A percentile compares a stretch with the other conserved stretches of the same genome.
These are phyloP conservation scores for Druceiella hillmani DNA, from an alignment of 2,888 invertebrate species.

Conservation along the genomic window DNA sequence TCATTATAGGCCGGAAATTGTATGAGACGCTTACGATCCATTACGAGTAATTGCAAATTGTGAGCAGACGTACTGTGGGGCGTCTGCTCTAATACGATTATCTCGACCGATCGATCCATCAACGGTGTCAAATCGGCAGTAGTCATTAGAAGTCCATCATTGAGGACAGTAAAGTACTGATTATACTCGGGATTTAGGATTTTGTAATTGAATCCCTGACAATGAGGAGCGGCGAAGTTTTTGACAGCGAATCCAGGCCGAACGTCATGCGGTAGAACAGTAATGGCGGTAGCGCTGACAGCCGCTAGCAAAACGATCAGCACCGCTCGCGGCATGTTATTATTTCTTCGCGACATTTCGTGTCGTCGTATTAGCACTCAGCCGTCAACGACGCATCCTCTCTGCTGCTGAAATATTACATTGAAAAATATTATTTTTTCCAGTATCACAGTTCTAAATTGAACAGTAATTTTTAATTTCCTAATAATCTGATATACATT, in stretches of 20 bases:
- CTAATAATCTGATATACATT: too few species aligned
- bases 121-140: constrained; percentile 79
- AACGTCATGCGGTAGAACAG: constrained; percentile 82
- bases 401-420: not conserved
- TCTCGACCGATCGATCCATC: constrained; percentile 73
- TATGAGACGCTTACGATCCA: constrained; percentile 78
- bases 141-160: constrained; percentile 87
- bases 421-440: too few species aligned
- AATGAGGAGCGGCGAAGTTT: constrained; percentile 60
- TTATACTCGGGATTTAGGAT: constrained; percentile 76
- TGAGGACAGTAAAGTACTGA: constrained; percentile 80
- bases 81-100: constrained; percentile 76
- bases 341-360: constrained; percentile 26
- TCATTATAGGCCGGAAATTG: constrained; percentile 64
- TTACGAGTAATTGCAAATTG: constrained; percentile 73
- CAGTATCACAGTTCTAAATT: too few species aligned
- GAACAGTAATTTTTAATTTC: too few species aligned
- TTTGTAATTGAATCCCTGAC: constrained; percentile 55
- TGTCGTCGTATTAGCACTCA: constrained; percentile 32
- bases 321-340: constrained; percentile 41
- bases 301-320: constrained; percentile 30
- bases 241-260: constrained; percentile 85
- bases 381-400: constrained; percentile 18
- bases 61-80: constrained; percentile 76
- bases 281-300: constrained; percentile 36